Conservation (phyloP, 2,888 invertebrate genomes). For the Cryptophagus acutangulus region DNA sequence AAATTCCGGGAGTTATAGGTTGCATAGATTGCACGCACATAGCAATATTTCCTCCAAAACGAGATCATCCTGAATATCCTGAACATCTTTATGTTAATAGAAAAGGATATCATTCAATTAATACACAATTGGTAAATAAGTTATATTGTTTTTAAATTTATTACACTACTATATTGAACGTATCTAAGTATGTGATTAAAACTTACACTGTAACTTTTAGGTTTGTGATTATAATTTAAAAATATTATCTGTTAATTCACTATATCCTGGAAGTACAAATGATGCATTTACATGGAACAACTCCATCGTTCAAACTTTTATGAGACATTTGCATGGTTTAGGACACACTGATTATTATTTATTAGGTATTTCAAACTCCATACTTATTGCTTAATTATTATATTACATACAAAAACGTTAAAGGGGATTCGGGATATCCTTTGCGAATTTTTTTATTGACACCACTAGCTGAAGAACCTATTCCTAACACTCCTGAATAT, state of each 20-base stretch:
- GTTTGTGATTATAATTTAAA: constrained; percentile 13
- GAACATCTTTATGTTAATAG: constrained; percentile 32
- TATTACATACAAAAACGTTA: no score
- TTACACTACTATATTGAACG: constrained; percentile 28
- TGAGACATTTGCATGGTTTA: constrained; percentile 7
- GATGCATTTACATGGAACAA: constrained; percentile 13
- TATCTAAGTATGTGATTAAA: neutral
- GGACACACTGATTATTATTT: constrained; percentile 3
- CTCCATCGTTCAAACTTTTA: constrained; percentile 2
- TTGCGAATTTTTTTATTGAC: constrained; percentile 10
- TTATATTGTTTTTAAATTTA: no score
- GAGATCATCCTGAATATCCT: no score
- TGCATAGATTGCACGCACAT: constrained; percentile 32
- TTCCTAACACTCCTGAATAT: neutral
- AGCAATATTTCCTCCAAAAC: constrained; percentile 26
- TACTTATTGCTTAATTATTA: no score
- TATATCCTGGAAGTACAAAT: constrained; percentile 14
- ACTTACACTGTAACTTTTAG: neutral
- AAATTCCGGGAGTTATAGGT: constrained; percentile 24
- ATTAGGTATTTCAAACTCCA: constrained; percentile 2
- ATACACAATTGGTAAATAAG: no score
- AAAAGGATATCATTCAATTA: constrained; percentile 32
- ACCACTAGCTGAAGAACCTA: constrained; percentile 12
- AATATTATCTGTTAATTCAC: constrained; percentile 14
- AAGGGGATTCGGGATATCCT: constrained; percentile 13